Evolutionary conservation across 1,140 invertebrate species (phyloP), one percentile per base, ranked within the genome.

Genomic region (Drosophila biarmipes): DNA sequence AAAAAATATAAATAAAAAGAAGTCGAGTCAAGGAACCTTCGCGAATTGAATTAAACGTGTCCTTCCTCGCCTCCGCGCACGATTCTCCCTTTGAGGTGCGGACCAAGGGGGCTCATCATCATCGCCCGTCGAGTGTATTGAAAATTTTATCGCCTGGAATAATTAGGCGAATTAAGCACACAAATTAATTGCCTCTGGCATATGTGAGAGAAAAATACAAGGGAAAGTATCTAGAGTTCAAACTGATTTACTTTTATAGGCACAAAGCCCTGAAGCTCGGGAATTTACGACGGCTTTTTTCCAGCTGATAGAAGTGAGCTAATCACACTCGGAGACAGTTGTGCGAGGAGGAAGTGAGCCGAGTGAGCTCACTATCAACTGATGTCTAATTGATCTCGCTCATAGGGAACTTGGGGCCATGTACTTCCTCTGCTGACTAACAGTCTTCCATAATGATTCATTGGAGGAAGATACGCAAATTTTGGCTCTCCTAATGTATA

Each of bases 1-100:
- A 42, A 46, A 52, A 74, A 54, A 64, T 49, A 46, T 37, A 78
- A 52, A 63, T 49, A 63, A 61, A 74, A 59, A 46, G 40, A 19
- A 72, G 49, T 35, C 59, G 62, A 52, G 49, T 64, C 73, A 86
- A 85, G 64, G 81, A 86, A 87, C 80, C 80, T 84, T 84, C 66
- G 76, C 80, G 84, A 79, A 87, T 87, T 87, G 75, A 87, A 87
- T 89, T 89, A 87, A 89, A 87, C 80, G 75, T 82, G 75, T 84
- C 72, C 58, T 73, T 66, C 68, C 24, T 24, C 24, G 24, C 45
- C 77, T 61, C 73, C 67, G 64, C 35, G 43, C 51, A 46, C 67
- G 63, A 27, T 37, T 51, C 15, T 56, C 29, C 12, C 42, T 21
- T 68, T 51, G 78, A 84, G 75, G 80, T 84, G 78, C 77, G 66